Evolutionary conservation across 2,113 vertebrate genomes (phyloP).

Genomic region (Cygnus atratus): DNA sequence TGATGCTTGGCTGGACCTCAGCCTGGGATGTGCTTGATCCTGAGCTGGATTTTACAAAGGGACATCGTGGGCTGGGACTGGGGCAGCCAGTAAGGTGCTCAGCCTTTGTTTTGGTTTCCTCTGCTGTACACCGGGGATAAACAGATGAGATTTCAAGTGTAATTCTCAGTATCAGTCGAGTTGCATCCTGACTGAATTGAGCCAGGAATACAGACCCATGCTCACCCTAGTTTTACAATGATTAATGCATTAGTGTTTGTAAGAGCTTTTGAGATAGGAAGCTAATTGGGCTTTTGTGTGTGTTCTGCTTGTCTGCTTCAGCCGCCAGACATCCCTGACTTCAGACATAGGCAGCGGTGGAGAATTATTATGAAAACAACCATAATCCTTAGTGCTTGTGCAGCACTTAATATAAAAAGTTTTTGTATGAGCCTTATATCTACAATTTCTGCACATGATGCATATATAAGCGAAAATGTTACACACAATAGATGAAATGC

Average conservation of each 20-base stretch:
- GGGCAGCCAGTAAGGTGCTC: not conserved
- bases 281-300: constrained; percentile 54
- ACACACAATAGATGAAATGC: not conserved
- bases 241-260: constrained; percentile 54
- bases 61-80: not conserved
- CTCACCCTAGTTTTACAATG: constrained; percentile 7
- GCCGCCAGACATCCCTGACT: constrained; percentile 38
- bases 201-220: not conserved
- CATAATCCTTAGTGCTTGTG: not conserved
- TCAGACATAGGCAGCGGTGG: not conserved
- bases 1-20: not conserved
- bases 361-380: constrained; percentile 46
- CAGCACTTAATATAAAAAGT: not conserved
- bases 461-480: not conserved
- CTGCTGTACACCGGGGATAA: not conserved
- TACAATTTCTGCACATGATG: not conserved
- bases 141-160: not conserved
- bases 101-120: constrained; percentile 36
- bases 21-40: not conserved
- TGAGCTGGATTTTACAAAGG: not conserved
- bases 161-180: not conserved
- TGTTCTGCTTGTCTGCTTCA: constrained; percentile 53
- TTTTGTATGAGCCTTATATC: not conserved
- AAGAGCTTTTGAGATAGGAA: constrained; percentile 38
- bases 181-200: not conserved